Evolutionary conservation across 2,797 vertebrate species (phyloP).

Genomic region (Rallus crepitans): DNA sequence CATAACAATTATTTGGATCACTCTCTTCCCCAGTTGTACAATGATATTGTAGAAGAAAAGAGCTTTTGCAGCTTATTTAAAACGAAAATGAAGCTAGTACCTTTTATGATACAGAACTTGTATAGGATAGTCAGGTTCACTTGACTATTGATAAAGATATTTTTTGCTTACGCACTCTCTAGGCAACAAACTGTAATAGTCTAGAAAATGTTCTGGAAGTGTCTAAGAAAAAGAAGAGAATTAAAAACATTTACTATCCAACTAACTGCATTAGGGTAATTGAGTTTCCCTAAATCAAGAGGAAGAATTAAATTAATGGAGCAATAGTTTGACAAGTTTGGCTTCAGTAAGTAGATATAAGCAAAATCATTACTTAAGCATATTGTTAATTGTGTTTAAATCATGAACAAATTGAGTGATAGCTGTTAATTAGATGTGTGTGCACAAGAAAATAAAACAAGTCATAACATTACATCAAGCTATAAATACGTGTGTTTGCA

Average conservation of each 20-base stretch:
- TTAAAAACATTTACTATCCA: conserved; percentile 41
- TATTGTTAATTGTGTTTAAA: conserved; percentile 71
- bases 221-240: conserved; percentile 53
- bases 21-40: background rate
- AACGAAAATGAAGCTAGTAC: background rate
- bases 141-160: background rate
- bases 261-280: conserved; percentile 59
- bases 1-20: background rate
- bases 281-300: conserved; percentile 64
- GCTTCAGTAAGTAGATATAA: conserved; percentile 48
- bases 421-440: conserved; percentile 62
- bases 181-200: conserved; percentile 28
- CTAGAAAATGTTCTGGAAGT: conserved; percentile 57
- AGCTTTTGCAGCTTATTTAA: background rate
- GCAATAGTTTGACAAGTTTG: conserved; percentile 61
- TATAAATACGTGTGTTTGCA: background rate
- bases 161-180: conserved; percentile 11
- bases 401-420: conserved; percentile 66
- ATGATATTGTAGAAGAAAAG: background rate
- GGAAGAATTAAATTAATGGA: conserved; percentile 70
- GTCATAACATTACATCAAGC: background rate
- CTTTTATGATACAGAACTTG: background rate
- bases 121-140: background rate
- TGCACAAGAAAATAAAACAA: conserved; percentile 24
- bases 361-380: conserved; percentile 59